Evolutionary conservation across 1,140 invertebrate species (phyloP), one percentile per base, ranked within the genome.

Genomic region (Ips nitidus): DNA sequence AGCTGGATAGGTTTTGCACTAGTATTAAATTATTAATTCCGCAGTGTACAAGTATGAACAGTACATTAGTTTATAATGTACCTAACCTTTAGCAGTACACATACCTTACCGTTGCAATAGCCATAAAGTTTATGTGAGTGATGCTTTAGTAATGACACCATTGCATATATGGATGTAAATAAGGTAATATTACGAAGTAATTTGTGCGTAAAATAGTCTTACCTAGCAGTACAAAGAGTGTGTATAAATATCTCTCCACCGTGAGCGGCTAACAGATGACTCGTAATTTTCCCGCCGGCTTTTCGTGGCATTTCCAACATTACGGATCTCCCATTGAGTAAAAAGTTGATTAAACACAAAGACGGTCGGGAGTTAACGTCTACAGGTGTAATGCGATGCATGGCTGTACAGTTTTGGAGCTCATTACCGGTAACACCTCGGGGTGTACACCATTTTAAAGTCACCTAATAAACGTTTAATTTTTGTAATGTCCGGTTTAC

Each of bases 211-310:
- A 22, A 22, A 22, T 22, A 22, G 0, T 22, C 8, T 50, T 74
- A 78, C 53, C 95, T 86, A 3, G 88, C 85, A 0, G 93, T 95
- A 22, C 90, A 91, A 42, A 98, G 82, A 2, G 94, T 93, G 74
- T 98, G 95, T 70, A 98, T 94, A 82, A 95, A 98, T 73, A 99
- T 94, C 83, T 98, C 96, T 2, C 95, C 95, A 2, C 94, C 95
- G 75, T 98, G 96, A 2, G 94, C 91, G 0, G 95, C 93, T 57
- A 99, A 78, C 77, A 98, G 88, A 82, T 98, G 96, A 4, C 94
- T 97, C 47, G 95, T 92, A 0, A 94, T 90, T 80, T 97, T 94
- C 0, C 90, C 88, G 3, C 94, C 93, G 41, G 90, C 87, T 81
- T 94, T 94, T 41, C 91, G 83, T 0, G 93, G 93, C 87, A 98